Conservation (phyloP, 2,888 invertebrate genomes). For the Apantesis nais region DNA sequence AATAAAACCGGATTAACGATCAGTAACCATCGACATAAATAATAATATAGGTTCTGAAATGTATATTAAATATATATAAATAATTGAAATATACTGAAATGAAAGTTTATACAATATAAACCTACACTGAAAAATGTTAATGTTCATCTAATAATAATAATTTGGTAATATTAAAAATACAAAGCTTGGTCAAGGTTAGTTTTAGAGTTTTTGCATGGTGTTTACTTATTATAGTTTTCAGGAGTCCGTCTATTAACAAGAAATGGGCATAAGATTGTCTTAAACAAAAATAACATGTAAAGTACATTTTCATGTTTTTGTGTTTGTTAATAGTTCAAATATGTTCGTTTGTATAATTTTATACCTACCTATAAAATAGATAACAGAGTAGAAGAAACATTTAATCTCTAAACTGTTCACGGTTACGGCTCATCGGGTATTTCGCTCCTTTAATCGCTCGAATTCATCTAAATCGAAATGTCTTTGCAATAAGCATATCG, state of each 20-base stretch:
- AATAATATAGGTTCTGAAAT: conserved; percentile 3
- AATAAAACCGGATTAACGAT: conserved; percentile 28
- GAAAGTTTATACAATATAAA: conserved; percentile 1
- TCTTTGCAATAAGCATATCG: conserved; percentile 32
- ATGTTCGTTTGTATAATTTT: background rate
- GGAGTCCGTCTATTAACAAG: background rate
- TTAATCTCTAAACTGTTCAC: conserved; percentile 15
- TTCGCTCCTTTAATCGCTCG: conserved; percentile 20
- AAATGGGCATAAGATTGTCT: background rate
- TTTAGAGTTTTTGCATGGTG: conserved; percentile 15
- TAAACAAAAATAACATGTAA: background rate
- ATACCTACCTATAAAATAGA: background rate
- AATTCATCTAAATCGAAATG: conserved; percentile 22
- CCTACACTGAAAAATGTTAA: background rate
- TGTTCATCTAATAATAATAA: conserved; percentile 13
- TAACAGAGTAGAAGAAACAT: conserved; percentile 7
- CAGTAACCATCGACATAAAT: conserved; percentile 24
- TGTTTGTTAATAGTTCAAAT: background rate
- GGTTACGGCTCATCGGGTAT: conserved; percentile 16
- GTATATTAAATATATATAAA: no score
- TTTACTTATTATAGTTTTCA: background rate
- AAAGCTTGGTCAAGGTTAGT: conserved; percentile 19
- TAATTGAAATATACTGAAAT: no score
- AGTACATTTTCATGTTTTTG: background rate
- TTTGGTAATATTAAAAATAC: conserved; percentile 24